Evolutionary conservation across 2,888 invertebrate genomes (phyloP).

Genomic region (Aradus depressus): DNA sequence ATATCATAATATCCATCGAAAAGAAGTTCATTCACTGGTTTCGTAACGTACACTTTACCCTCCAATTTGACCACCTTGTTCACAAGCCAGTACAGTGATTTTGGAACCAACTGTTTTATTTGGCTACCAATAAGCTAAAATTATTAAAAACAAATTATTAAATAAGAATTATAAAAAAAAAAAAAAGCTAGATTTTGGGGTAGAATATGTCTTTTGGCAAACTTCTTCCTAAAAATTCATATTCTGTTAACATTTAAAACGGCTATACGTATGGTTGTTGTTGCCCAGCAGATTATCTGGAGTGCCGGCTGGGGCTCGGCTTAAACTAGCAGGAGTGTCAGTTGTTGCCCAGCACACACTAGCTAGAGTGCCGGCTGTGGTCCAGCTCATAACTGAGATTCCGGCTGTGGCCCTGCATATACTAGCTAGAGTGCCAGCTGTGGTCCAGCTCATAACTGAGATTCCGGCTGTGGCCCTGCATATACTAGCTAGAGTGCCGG

Average conservation of each 20-base stretch:
- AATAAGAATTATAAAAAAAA: not conserved
- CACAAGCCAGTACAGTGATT: conserved; percentile 10
- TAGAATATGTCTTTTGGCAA: not conserved
- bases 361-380: no score
- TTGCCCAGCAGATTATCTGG: no score
- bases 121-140: conserved; percentile 24
- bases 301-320: no score
- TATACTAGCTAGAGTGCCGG: no score
- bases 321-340: no score
- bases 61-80: conserved; percentile 17
- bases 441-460: no score
- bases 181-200: conserved; percentile 1
- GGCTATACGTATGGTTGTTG: no score
- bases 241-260: not conserved
- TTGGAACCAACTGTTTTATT: conserved; percentile 11
- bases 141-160: not conserved
- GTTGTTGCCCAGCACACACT: no score
- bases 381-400: no score
- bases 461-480: no score
- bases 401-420: no score
- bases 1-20: conserved; percentile 72
- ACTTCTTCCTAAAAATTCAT: not conserved
- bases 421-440: no score
- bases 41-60: conserved; percentile 39
- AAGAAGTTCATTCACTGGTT: conserved; percentile 55